These are phyloP conservation scores for Troglohyphantes excavatus DNA, from an alignment of 2,888 invertebrate genomes.

Conservation along the genomic window DNA sequence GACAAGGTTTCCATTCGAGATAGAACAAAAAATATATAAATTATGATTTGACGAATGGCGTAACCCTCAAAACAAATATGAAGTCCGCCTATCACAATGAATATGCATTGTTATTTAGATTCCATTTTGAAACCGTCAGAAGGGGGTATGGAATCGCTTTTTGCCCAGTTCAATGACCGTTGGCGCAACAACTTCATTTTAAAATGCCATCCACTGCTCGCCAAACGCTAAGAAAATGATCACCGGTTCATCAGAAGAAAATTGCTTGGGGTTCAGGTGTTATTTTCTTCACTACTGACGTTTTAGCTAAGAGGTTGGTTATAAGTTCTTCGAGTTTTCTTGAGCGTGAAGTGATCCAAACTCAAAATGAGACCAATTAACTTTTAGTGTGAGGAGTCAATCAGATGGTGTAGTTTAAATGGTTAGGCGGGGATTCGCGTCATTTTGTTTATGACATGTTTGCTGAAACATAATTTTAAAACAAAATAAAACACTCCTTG, in stretches of 20 bases:
- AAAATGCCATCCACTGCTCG: neutral
- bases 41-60: neutral
- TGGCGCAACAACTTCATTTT: neutral
- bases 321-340: too few species aligned
- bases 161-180: neutral
- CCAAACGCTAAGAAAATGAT: neutral
- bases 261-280: neutral
- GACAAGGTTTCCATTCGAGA: neutral
- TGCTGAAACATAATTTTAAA: too few species aligned
- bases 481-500: too few species aligned
- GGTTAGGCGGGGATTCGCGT: too few species aligned
- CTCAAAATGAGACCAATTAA: too few species aligned
- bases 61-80: neutral
- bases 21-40: neutral
- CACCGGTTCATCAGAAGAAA: neutral
- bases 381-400: too few species aligned
- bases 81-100: neutral
- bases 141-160: neutral
- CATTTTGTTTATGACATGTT: too few species aligned
- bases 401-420: too few species aligned
- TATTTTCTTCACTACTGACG: neutral
- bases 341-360: too few species aligned
- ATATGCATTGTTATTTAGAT: conserved; percentile 5
- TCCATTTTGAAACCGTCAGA: neutral
- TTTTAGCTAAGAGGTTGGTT: too few species aligned